Evolutionary conservation across 2,797 vertebrate species (phyloP).

Genomic region (Pipistrellus pygmaeus): DNA sequence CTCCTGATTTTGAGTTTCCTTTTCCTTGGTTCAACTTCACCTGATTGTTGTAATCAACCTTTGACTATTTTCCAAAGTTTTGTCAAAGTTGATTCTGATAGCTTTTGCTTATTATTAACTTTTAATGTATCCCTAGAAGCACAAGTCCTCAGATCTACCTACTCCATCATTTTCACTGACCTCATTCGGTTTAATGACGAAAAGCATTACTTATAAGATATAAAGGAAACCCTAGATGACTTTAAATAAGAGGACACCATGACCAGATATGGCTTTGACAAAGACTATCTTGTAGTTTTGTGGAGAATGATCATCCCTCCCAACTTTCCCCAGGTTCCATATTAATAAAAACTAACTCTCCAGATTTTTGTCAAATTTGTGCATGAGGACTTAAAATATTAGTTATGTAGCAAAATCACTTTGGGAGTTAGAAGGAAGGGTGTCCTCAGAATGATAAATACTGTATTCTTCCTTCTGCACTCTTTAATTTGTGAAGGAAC

Average conservation of each 20-base stretch:
- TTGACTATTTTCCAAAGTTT: slow-evolving; percentile 34
- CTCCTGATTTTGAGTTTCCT: not conserved
- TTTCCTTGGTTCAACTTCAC: not conserved
- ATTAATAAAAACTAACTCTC: slow-evolving; percentile 42
- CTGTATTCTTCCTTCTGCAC: not conserved
- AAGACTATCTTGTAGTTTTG: slow-evolving; percentile 1
- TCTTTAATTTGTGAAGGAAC: slow-evolving; percentile 40
- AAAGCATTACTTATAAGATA: slow-evolving; percentile 43
- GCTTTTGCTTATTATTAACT: slow-evolving; percentile 3
- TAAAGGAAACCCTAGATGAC: slow-evolving; percentile 40
- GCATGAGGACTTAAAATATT: slow-evolving; percentile 11
- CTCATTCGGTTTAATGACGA: slow-evolving; percentile 35
- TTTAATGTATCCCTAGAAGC: not conserved
- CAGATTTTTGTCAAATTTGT: slow-evolving; percentile 49
- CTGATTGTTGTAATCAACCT: slow-evolving; percentile 27
- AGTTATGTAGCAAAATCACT: slow-evolving; percentile 33
- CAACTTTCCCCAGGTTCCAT: not conserved
- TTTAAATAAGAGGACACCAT: slow-evolving; percentile 48
- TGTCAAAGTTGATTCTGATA: slow-evolving; percentile 57
- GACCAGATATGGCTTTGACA: not conserved
- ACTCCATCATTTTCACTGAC: slow-evolving; percentile 11
- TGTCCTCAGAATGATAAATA: not conserved
- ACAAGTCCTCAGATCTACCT: slow-evolving; percentile 16
- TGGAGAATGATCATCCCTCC: not conserved
- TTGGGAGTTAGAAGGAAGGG: not conserved